Percentiles rank a stretch among this genome's conserved stretches.
Evolutionary conservation across 2,113 vertebrate genomes (phyloP).

Genomic region (Aptenodytes forsteri): DNA sequence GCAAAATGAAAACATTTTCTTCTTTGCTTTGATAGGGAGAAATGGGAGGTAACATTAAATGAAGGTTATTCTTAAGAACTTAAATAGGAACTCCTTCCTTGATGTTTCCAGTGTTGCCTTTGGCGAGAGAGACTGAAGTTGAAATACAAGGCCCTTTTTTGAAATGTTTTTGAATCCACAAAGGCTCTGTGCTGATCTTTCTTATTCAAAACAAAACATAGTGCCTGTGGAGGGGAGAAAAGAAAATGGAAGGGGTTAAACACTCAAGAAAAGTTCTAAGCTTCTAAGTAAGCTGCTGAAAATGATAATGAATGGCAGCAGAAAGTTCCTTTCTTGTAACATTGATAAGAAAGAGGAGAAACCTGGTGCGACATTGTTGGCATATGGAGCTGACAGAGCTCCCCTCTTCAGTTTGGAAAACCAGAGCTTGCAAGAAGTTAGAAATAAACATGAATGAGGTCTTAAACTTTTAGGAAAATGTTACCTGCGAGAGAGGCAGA

Average conservation of each 20-base stretch:
- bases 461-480: background rate
- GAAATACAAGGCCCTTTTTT: background rate
- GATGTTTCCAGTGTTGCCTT: background rate
- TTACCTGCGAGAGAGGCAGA: background rate
- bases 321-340: background rate
- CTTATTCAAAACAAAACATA: background rate
- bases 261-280: background rate
- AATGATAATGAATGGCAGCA: background rate
- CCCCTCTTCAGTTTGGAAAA: background rate
- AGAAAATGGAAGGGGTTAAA: background rate
- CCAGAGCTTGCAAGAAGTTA: background rate
- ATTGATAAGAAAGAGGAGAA: background rate
- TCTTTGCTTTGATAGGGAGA: background rate
- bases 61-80: background rate
- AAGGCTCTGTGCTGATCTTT: background rate
- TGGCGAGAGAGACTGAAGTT: background rate
- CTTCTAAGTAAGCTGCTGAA: background rate
- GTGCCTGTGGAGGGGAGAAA: background rate
- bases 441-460: background rate
- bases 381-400: background rate
- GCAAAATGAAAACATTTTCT: background rate
- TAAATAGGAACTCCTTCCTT: background rate
- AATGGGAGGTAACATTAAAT: background rate
- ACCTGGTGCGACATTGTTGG: background rate
- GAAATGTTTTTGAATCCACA: background rate